Base-by-base conservation (phyloP, 2,113 vertebrate species). In the Seriola quinqueradiata region DNA sequence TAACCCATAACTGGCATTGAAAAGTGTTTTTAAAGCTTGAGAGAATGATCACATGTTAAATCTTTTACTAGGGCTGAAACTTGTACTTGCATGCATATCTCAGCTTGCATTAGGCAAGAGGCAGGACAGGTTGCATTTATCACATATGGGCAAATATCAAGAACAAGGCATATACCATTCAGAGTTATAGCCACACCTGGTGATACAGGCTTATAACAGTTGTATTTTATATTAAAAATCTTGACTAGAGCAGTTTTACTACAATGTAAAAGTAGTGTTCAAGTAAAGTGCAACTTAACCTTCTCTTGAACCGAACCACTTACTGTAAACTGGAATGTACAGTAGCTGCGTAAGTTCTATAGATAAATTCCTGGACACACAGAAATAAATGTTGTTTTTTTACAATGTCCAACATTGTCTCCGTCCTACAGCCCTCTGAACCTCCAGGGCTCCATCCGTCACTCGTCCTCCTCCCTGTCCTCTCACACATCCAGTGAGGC, bases 401-500 rank as follows among this genome's bases (percentile, higher is more conserved):
- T 17, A 50, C 11, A 16, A 6, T 71, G 11, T 72, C 4, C 1
- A 42, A 13, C 46, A 8, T 28, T 46, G 7, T 82, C 2, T 90
- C 69, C 82, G 38, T 79, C 67, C 91, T 78, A 6, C 95, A 99
- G 98, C 94, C 97, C 97, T 57, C 93, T 98, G 92, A 98, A 96
- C 87, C 90, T 98, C 83, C 96, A 97, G 85, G 97, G 97, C 54
- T 97, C 97, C 0, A 97, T 97, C 69, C 96, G 97, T 76, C 97
- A 97, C 90, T 99, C 98, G 0, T 99, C 98, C 1, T 98, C 98
- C 86, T 99, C 98, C 50, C 96, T 99, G 90, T 99, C 98, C 0
- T 99, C 98, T 38, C 97, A 98, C 85, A 96, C 97, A 3, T 99
- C 98, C 66, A 98, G 97, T 3, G 98, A 99, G 94, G 95, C 96